Evolutionary conservation across 2,888 invertebrate genomes (phyloP), one percentile per base, ranked within the genome.

Genomic region (Euspilapteryx auroguttella): DNA sequence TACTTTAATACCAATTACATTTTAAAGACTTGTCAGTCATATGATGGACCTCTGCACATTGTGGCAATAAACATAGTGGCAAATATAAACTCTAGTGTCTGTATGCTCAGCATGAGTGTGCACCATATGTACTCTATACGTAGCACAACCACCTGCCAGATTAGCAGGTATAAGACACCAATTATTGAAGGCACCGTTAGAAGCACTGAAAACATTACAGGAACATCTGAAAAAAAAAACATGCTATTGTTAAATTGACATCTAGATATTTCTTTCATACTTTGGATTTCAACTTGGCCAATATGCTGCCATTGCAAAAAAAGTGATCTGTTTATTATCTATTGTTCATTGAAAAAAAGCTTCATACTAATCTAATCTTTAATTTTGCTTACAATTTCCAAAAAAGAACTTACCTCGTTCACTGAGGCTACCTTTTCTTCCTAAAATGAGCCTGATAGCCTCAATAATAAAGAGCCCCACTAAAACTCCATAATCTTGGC

Each of bases 41-140:
- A 82, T 21, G 81, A 79, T 27, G 80, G 80, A 34, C 79, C 81
- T 40, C 76, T 68, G 48, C 80, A 82, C 69, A 81, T 79, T 33
- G 80, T 79, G 31, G 75, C 79, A 42, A 82, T 71, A 43, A 81
- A 91, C 63, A 93, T 79, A 39, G 89, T 78, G 33, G 91, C 91
- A 62, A 92, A 91, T 36, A 90, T 63, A 41, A 93, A 81, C 75
- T 95, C 92, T 15, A 89, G 71, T 22, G 80, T 76, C 55, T 94
- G 86, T 43, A 96, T 79, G 30, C 81, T 79, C 34, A 95, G 69
- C 79, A 94, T 90, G 47, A 95, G 86, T 38, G 87, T 85, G 59
- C 91, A 88, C 55, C 94, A 82, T 47, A 96, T 91, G 44, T 89
- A 85, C 71, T 96, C 96, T 44, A 94, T 81, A 47, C 89, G 80